These are phyloP conservation scores for Blastomussa wellsi DNA, from an alignment of 92 coral and sea anemone species.

Conservation along the genomic window DNA sequence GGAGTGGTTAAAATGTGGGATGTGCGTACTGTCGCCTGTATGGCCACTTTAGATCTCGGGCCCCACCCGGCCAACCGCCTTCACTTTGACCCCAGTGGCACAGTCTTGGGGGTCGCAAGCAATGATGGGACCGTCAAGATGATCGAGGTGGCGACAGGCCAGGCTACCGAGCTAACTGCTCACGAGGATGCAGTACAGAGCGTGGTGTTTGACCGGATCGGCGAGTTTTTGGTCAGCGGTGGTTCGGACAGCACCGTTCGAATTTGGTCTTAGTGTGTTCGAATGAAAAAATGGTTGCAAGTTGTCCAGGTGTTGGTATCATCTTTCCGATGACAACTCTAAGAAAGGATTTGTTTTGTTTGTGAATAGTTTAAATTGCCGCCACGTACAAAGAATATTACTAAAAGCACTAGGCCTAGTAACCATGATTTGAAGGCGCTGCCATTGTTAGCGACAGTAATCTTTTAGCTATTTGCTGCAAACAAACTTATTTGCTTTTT, in stretches of 20 bases:
- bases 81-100: slow-evolving; percentile 95
- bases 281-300: background rate
- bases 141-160: slow-evolving; percentile 89
- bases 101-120: slow-evolving; percentile 95
- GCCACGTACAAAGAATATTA: background rate
- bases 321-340: background rate
- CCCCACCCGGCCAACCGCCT: slow-evolving; percentile 99
- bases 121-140: slow-evolving; percentile 97
- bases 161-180: slow-evolving; percentile 88
- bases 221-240: slow-evolving; percentile 93
- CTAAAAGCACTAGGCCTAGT: background rate
- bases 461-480: background rate
- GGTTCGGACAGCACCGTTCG: slow-evolving; percentile 97
- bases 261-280: slow-evolving; percentile 78
- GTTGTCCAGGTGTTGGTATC: background rate
- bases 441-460: background rate
- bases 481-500: background rate
- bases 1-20: slow-evolving; percentile 98
- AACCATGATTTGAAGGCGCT: background rate
- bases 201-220: slow-evolving; percentile 84
- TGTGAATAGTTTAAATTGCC: background rate
- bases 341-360: background rate
- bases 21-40: slow-evolving; percentile 93
- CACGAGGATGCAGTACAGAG: slow-evolving; percentile 99
- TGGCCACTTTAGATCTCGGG: slow-evolving; percentile 92